phyloP scores from a whole-genome alignment of 2,888 invertebrate species.

The Eupithecia inturbata region DNA sequence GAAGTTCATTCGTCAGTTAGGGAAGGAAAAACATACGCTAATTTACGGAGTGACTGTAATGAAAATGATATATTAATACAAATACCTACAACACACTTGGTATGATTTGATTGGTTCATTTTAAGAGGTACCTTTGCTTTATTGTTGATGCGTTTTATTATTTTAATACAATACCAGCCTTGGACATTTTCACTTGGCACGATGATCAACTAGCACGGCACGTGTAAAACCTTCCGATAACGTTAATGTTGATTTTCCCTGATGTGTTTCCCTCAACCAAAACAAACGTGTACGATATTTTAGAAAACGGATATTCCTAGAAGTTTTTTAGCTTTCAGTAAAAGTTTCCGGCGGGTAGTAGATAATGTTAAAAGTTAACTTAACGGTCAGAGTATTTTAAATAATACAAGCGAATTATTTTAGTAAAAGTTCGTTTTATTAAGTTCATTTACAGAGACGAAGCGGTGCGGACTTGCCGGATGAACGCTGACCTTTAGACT shows the following conservation, averaged over 20 bases:
- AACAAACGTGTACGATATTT: background rate
- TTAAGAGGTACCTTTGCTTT: background rate
- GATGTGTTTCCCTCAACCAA: background rate
- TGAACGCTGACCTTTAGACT: background rate
- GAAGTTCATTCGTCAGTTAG: conserved; percentile 1
- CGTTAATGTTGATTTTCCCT: background rate
- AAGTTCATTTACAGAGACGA: background rate
- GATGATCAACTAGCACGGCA: background rate
- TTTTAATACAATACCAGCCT: background rate
- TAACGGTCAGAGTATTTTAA: background rate
- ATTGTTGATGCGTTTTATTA: background rate
- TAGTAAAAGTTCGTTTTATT: background rate
- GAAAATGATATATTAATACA: background rate
- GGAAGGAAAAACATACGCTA: background rate
- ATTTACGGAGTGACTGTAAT: background rate
- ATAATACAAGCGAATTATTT: background rate
- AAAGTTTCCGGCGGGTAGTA: background rate
- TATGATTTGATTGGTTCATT: background rate
- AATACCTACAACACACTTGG: background rate
- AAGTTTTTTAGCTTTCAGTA: background rate
- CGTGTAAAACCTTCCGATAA: background rate
- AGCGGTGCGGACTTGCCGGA: background rate
- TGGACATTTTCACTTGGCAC: background rate
- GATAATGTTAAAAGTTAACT: background rate
- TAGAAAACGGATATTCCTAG: background rate